Percentiles rank a stretch among this genome's conserved stretches.
These are phyloP conservation scores for Scaptomyza graminum DNA, from an alignment of 1,140 invertebrate genomes.

Conservation along the genomic window DNA sequence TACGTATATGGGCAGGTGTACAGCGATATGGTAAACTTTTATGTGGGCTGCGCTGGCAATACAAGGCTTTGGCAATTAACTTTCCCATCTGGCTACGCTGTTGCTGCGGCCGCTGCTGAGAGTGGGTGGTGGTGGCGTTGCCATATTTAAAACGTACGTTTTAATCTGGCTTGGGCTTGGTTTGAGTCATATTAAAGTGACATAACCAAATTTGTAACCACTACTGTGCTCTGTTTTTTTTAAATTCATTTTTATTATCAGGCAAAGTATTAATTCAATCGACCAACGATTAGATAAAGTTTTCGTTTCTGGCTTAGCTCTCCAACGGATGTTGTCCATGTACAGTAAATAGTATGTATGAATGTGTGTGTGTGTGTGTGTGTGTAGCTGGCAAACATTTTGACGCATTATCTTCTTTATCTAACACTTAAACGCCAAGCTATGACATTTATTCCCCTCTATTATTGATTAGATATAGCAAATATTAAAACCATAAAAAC, in stretches of 20 bases:
- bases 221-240: constrained; percentile 10
- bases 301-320: constrained; percentile 20
- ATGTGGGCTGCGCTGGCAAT: constrained; percentile 20
- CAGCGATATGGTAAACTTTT: constrained; percentile 16
- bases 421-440: constrained; percentile 11
- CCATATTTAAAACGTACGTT: constrained; percentile 20
- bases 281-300: constrained; percentile 34
- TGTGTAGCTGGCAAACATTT: constrained; percentile 29
- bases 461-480: constrained; percentile 47
- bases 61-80: constrained; percentile 32
- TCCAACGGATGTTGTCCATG: constrained; percentile 22
- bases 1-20: constrained; percentile 6
- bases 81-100: constrained; percentile 18
- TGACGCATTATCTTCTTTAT: constrained; percentile 17
- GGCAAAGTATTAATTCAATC: constrained; percentile 26
- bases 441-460: background rate
- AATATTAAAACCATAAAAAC: constrained; percentile 13
- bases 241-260: constrained; percentile 5
- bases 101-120: background rate
- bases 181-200: constrained; percentile 32
- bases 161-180: constrained; percentile 26
- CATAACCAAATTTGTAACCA: constrained; percentile 1
- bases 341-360: background rate
- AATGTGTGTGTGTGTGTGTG: constrained; percentile 2
- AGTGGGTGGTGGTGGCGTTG: constrained; percentile 9